These are phyloP conservation scores for Melanchra persicariae DNA, from an alignment of 2,888 invertebrate genomes.

Conservation along the genomic window DNA sequence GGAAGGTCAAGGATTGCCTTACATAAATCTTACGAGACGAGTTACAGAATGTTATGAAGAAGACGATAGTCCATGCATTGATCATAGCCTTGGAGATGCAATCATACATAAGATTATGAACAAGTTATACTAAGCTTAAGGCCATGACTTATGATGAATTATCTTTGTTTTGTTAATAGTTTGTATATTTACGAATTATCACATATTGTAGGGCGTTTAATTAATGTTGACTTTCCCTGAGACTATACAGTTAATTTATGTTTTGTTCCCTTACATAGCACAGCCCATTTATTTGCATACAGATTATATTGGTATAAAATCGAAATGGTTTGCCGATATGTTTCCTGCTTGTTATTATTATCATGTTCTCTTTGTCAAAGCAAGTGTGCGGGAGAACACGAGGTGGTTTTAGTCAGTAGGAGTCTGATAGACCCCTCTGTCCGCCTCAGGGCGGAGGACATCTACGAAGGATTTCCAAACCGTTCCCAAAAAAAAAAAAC, in stretches of 20 bases:
- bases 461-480: too few relatives aligned
- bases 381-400: too few relatives aligned
- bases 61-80: constrained; percentile 32
- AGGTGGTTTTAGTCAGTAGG: too few relatives aligned
- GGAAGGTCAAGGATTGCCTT: constrained; percentile 53
- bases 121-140: neutral
- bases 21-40: constrained; percentile 41
- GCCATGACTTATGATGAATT: neutral
- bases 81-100: constrained; percentile 6
- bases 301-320: constrained; percentile 7
- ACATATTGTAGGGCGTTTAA: neutral
- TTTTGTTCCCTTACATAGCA: constrained; percentile 24
- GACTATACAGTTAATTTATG: constrained; percentile 5
- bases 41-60: constrained; percentile 27
- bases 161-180: constrained; percentile 11
- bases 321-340: neutral
- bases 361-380: constrained; percentile 19
- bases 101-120: constrained; percentile 16
- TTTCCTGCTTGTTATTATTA: constrained; percentile 13
- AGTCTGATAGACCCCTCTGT: too few relatives aligned
- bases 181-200: constrained; percentile 9
- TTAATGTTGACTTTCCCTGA: constrained; percentile 10
- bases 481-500: neutral
- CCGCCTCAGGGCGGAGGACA: too few relatives aligned
- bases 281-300: constrained; percentile 12